Conservation (phyloP, 2,113 vertebrate genomes). For the Condylura cristata region DNA sequence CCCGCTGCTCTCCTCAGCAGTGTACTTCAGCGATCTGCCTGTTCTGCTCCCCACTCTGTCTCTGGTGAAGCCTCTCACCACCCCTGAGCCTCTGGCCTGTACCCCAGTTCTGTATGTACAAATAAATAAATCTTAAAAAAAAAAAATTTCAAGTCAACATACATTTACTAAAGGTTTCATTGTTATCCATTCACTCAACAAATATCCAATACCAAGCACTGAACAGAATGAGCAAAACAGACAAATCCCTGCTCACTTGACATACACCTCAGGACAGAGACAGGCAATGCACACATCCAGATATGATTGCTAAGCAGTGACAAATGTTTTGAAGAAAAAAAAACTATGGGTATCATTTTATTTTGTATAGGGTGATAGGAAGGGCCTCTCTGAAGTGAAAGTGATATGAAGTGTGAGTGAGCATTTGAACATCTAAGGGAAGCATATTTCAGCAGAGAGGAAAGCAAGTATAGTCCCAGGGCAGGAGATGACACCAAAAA, state of each 20-base stretch:
- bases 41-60: too few species aligned
- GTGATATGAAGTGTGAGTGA: neutral
- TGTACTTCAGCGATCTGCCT: too few species aligned
- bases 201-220: neutral
- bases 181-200: neutral
- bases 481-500: neutral
- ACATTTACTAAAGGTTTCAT: neutral
- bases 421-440: neutral
- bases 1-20: too few species aligned
- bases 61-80: too few species aligned
- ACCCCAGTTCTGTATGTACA: too few species aligned
- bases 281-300: neutral
- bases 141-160: conserved; percentile 9
- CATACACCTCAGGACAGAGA: neutral
- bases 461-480: neutral
- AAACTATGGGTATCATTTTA: neutral
- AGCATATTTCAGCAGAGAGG: neutral
- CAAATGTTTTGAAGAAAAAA: neutral
- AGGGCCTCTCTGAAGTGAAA: neutral
- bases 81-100: too few species aligned
- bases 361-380: neutral
- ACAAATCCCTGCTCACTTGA: neutral
- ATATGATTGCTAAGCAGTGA: neutral
- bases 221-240: neutral
- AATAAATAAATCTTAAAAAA: too few species aligned